These are phyloP conservation scores for Nymphalis io DNA, from an alignment of 1,140 invertebrate genomes.

Conservation along the genomic window DNA sequence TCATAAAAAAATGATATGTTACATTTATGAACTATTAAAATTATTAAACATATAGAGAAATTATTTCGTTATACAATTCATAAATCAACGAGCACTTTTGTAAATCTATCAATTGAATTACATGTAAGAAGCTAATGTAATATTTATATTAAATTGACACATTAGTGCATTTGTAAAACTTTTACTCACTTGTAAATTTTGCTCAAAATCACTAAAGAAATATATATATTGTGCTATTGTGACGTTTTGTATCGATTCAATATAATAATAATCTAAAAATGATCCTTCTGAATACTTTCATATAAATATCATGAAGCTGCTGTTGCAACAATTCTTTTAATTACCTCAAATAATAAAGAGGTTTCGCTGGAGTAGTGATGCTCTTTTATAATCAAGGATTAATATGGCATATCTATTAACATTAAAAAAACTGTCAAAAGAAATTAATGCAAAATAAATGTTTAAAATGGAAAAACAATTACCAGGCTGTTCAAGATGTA, in stretches of 20 bases:
- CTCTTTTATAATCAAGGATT: background rate
- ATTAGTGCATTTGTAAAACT: background rate
- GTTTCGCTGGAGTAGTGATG: background rate
- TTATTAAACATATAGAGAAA: too few species aligned
- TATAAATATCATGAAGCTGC: conserved; percentile 16
- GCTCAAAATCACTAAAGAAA: background rate
- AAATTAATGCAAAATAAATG: too few species aligned
- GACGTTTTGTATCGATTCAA: conserved; percentile 4
- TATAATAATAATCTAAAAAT: conserved; percentile 1
- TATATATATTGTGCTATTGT: conserved; percentile 7
- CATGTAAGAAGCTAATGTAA: too few species aligned
- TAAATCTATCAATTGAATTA: too few species aligned
- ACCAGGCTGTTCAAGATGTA: too few species aligned
- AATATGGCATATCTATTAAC: background rate
- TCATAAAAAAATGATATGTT: too few species aligned
- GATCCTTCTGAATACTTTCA: background rate
- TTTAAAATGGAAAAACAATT: too few species aligned
- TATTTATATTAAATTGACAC: background rate
- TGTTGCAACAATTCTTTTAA: conserved; percentile 15
- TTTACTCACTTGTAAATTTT: background rate
- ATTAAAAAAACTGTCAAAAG: too few species aligned
- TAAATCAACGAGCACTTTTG: too few species aligned
- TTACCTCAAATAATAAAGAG: background rate
- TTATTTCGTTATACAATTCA: too few species aligned
- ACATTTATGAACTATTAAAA: too few species aligned